Conservation (phyloP, 1,140 invertebrate genomes). For the Drosophila yakuba region DNA sequence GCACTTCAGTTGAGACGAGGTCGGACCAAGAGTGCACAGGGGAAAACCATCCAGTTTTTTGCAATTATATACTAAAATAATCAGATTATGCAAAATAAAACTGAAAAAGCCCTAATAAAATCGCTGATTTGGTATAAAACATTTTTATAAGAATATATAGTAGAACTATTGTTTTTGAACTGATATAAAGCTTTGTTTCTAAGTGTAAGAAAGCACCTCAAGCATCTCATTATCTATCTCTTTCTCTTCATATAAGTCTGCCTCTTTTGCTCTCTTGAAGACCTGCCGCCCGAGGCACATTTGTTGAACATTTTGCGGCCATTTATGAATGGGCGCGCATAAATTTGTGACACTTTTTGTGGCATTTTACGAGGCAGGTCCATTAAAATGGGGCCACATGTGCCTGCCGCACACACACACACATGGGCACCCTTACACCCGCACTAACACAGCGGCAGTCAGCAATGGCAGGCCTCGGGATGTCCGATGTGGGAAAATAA, state of each 20-base stretch:
- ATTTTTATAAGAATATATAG: too few relatives aligned
- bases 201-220: slow-evolving; percentile 27
- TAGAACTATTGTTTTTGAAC: neutral
- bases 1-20: slow-evolving; percentile 44
- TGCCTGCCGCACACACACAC: slow-evolving; percentile 39
- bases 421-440: slow-evolving; percentile 19
- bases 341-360: slow-evolving; percentile 80
- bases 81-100: too few relatives aligned
- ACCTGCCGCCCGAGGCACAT: slow-evolving; percentile 35
- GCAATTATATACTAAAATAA: too few relatives aligned
- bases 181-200: neutral
- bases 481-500: slow-evolving; percentile 72
- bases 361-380: slow-evolving; percentile 76
- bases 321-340: slow-evolving; percentile 70
- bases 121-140: too few relatives aligned
- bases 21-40: slow-evolving; percentile 29
- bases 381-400: slow-evolving; percentile 79
- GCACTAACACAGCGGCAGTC: slow-evolving; percentile 19
- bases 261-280: slow-evolving; percentile 12
- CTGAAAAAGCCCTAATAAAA: too few relatives aligned
- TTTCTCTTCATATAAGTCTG: neutral
- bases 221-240: slow-evolving; percentile 16
- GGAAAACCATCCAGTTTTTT: neutral
- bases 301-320: slow-evolving; percentile 58
- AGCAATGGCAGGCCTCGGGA: slow-evolving; percentile 22